phyloP scores from a whole-genome alignment of 1,140 invertebrate species.

The Papilio machaon region DNA sequence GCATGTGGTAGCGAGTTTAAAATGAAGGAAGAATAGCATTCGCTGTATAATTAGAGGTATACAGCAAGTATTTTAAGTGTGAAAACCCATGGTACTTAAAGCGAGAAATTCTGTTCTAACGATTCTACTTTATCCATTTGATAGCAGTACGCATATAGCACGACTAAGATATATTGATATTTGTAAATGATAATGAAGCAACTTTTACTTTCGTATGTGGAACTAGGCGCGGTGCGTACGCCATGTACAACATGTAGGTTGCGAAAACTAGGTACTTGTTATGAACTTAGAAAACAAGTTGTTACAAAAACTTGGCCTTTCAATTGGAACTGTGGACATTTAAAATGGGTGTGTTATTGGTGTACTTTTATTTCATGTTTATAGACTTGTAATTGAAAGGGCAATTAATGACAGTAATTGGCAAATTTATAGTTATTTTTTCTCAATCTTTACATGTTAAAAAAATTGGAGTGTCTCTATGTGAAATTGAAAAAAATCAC shows the following conservation, averaged over 20 bases:
- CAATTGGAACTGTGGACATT: neutral
- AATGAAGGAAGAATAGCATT: no score
- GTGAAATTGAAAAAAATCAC: no score
- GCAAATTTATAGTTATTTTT: no score
- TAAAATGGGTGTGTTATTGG: neutral
- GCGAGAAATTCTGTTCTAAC: neutral
- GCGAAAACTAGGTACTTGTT: conserved; percentile 19
- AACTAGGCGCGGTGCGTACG: neutral
- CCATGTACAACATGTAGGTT: neutral
- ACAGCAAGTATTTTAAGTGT: neutral
- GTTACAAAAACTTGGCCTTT: conserved; percentile 7
- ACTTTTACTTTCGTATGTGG: conserved; percentile 15
- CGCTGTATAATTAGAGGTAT: no score
- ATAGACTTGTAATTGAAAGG: no score
- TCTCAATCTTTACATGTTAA: no score
- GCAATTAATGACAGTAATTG: no score
- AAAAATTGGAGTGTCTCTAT: no score
- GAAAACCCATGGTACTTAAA: neutral
- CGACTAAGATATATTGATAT: neutral
- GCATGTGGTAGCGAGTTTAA: neutral
- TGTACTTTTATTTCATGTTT: no score
- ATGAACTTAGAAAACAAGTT: conserved; percentile 15
- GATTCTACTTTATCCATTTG: neutral
- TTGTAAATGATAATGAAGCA: conserved; percentile 2
- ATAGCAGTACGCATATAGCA: neutral